Percentiles rank a stretch among this genome's conserved stretches.
Conservation (phyloP, 2,797 vertebrate genomes). For the Nannoperca obscura region DNA sequence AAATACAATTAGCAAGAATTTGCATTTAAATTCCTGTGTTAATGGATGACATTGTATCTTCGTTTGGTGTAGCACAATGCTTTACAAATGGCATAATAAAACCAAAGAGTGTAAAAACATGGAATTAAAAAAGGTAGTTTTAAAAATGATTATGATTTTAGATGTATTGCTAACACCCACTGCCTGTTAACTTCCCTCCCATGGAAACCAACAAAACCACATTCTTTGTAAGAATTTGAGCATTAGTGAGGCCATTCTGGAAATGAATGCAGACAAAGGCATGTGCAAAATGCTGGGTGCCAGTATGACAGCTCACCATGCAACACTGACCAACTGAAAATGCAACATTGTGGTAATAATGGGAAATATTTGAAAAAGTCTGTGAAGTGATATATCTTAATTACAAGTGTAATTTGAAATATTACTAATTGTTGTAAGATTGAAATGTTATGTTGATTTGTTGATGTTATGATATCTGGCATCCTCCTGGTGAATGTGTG, state of each 20-base stretch:
- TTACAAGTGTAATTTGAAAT: neutral
- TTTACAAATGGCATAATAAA: conserved; percentile 36
- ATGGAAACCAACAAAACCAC: neutral
- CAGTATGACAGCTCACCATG: neutral
- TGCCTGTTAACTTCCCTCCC: neutral
- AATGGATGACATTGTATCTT: conserved; percentile 41
- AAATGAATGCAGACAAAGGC: neutral
- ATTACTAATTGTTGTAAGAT: neutral
- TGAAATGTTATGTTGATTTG: neutral
- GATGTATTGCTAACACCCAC: neutral
- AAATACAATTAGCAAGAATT: conserved; percentile 65
- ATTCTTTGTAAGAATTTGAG: neutral
- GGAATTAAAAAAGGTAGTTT: neutral
- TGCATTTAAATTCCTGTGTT: conserved; percentile 56
- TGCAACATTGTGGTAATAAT: neutral
- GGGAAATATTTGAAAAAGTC: neutral
- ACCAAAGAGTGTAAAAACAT: conserved; percentile 10
- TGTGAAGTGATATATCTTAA: neutral
- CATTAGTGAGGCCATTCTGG: neutral
- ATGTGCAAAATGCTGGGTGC: neutral
- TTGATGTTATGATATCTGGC: too few species aligned
- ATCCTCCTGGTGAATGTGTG: neutral
- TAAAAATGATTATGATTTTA: neutral
- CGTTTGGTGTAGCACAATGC: conserved; percentile 33
- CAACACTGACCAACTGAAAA: neutral